These are phyloP conservation scores for Pteronura brasiliensis DNA, from an alignment of 2,113 vertebrate species.

Conservation along the genomic window DNA sequence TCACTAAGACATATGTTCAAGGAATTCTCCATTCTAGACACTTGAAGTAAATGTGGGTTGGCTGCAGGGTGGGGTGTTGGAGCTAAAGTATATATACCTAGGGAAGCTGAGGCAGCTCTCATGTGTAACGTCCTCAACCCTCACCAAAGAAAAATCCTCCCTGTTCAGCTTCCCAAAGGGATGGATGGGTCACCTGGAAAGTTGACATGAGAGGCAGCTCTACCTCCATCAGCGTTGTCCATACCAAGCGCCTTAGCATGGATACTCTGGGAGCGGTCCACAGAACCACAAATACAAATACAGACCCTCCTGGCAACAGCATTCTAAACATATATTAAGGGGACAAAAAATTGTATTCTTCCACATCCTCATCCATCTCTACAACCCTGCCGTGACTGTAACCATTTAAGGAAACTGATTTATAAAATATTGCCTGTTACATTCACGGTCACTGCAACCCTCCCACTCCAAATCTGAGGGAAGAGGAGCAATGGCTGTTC, in stretches of 20 bases:
- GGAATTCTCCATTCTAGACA: conserved; percentile 56
- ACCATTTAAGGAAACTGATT: neutral
- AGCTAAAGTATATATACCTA: conserved; percentile 10
- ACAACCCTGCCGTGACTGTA: neutral
- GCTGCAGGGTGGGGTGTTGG: neutral
- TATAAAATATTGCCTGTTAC: neutral
- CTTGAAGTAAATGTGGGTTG: conserved; percentile 47
- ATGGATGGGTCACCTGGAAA: conserved; percentile 9
- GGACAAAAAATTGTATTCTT: neutral
- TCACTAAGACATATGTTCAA: conserved; percentile 72
- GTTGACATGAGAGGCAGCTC: neutral
- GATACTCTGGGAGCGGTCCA: neutral
- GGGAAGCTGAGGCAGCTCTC: conserved; percentile 36
- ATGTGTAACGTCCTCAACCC: neutral
- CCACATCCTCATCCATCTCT: neutral
- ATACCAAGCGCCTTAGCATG: neutral
- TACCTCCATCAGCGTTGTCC: neutral
- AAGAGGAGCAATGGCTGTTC: neutral
- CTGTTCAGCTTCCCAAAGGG: neutral
- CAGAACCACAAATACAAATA: neutral
- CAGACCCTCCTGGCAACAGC: neutral
- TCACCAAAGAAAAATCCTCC: neutral
- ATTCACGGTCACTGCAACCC: neutral
- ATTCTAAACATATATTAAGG: conserved; percentile 9
- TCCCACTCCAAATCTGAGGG: neutral